Base-by-base conservation (phyloP, 2,113 vertebrate genomes). In the Xyrauchen texanus region DNA sequence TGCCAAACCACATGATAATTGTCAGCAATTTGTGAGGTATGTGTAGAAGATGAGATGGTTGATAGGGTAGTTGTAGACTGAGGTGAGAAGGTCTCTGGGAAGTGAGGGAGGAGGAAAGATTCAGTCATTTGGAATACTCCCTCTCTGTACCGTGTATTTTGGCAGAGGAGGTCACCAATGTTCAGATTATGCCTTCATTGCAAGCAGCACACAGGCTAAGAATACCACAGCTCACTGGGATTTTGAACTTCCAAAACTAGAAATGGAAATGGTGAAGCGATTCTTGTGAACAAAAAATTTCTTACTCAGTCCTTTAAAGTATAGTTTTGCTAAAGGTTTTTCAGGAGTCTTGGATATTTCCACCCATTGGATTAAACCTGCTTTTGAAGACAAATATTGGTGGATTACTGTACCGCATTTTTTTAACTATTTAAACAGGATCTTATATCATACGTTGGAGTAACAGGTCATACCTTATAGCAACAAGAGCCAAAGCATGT, bases 81-180 rank as follows among this genome's bases (percentile, higher is more conserved):
- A 80, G 68, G 68, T 76, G 71, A 78, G 77, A 82, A 53, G 67
- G 65, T n/a, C 58, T 83, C 66, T 8, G 65, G 15, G 71, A 34
- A 67, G 80, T 79, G 83, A 78, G 76, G 85, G 83, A 77, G 76
- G 76, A 82, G 61, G 52, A 34, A 34, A 34, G 21, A 45, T 57
- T 53, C 57, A 81, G 86, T 65, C 64, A 44, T 77, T 86, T 84
- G 60, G 71, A 87, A 88, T 86, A 89, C 90, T 87, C 91, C 89
- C 89, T 88, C 84, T 74, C 79, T 82, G 67, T 61, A 53, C 74
- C 51, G 45, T 71, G 81, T 83, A 75, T 81, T 76, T 85, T 74
- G n/a, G 63, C 53, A 57, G 80, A 81, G 7, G 61, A 72, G 74
- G 62, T 53, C 75, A 51, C 61, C 73, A 51, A 2, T 58, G 60